A percentile compares a stretch with the other conserved stretches of the same genome.
These are phyloP conservation scores for Dryocosmus kuriphilus DNA, from an alignment of 2,888 invertebrate genomes.

Conservation along the genomic window DNA sequence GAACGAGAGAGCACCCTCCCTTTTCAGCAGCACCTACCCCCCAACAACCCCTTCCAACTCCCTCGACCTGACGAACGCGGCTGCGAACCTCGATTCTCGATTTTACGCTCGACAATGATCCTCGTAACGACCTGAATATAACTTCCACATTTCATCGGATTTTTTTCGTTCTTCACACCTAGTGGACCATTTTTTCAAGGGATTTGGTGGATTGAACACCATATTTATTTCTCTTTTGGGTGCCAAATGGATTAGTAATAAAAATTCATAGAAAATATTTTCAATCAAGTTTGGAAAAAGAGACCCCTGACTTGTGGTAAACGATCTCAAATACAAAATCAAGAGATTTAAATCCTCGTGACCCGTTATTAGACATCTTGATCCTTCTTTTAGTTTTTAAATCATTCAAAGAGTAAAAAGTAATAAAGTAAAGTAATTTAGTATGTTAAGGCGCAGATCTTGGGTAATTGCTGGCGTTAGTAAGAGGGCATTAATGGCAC, in stretches of 20 bases:
- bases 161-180: constrained; percentile 11
- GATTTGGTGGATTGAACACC: neutral
- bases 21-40: constrained; percentile 40
- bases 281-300: too few relatives aligned
- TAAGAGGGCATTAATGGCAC: neutral
- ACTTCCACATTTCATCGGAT: constrained; percentile 8
- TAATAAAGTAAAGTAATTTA: too few relatives aligned
- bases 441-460: neutral
- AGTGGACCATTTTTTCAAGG: neutral
- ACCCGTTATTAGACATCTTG: too few relatives aligned
- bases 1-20: constrained; percentile 63
- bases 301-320: too few relatives aligned
- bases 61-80: constrained; percentile 6
- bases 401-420: neutral
- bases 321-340: too few relatives aligned
- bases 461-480: neutral
- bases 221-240: neutral
- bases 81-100: constrained; percentile 31
- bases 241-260: too few relatives aligned
- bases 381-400: neutral
- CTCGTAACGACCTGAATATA: constrained; percentile 40
- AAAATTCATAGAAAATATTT: too few relatives aligned
- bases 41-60: constrained; percentile 37
- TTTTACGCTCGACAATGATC: constrained; percentile 47
- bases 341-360: too few relatives aligned